A percentile compares a stretch with the other conserved stretches of the same genome.
Evolutionary conservation across 2,113 vertebrate species (phyloP).

Genomic region (Telmatochromis sp.): DNA sequence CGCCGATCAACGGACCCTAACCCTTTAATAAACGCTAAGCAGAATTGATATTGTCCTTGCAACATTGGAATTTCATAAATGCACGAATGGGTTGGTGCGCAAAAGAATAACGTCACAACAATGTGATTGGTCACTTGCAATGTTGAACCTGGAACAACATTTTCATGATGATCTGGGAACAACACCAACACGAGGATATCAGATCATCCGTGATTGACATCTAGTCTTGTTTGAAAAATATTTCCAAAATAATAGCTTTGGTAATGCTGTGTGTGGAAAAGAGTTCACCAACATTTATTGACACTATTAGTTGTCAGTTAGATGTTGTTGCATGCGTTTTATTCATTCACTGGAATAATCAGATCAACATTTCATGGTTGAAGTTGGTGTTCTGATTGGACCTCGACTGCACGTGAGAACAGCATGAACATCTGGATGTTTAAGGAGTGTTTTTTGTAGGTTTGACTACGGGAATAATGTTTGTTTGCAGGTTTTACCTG

Average conservation of each 20-base stretch:
- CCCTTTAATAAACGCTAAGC: too few relatives aligned
- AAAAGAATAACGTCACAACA: too few relatives aligned
- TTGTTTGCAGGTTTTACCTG: neutral
- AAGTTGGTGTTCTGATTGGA: neutral
- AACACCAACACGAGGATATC: too few relatives aligned
- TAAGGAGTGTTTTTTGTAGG: rapidly evolving
- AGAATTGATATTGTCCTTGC: too few relatives aligned
- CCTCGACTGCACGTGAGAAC: rapidly evolving
- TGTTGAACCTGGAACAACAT: too few relatives aligned
- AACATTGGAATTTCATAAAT: too few relatives aligned
- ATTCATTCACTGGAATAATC: neutral
- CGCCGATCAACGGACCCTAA: too few relatives aligned
- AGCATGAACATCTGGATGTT: rapidly evolving
- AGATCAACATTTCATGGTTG: neutral
- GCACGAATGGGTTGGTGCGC: too few relatives aligned
- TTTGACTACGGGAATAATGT: neutral
- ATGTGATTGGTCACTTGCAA: too few relatives aligned
- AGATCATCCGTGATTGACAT: neutral
- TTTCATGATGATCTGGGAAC: too few relatives aligned
- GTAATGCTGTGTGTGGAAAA: neutral
- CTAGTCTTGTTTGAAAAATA: neutral
- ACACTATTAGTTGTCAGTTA: neutral
- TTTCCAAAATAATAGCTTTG: neutral
- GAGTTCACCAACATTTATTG: rapidly evolving
- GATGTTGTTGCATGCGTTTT: rapidly evolving